Evolutionary conservation across 2,113 vertebrate genomes (phyloP).

Genomic region (Chrysemys picta): DNA sequence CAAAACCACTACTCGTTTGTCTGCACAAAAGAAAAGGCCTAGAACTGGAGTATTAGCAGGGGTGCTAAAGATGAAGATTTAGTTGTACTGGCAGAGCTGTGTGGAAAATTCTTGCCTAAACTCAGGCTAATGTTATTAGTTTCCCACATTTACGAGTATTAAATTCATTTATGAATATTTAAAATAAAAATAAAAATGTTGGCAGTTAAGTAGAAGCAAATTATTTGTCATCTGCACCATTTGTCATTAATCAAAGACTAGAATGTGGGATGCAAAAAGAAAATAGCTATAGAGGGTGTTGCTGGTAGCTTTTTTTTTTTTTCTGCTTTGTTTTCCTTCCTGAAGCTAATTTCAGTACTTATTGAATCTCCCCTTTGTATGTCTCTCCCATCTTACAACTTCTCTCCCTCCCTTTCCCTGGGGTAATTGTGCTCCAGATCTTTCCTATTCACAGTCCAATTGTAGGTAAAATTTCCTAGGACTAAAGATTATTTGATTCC

Average conservation of each 20-base stretch:
- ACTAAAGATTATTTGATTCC: background rate
- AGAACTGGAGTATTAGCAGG: background rate
- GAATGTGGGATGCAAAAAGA: background rate
- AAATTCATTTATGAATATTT: conserved; percentile 44
- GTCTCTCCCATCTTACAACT: background rate
- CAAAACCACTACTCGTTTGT: background rate
- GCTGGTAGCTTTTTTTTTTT: background rate
- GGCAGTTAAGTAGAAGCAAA: conserved; percentile 18
- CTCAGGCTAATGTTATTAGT: conserved; percentile 8
- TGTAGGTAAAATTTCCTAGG: background rate
- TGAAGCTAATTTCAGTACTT: background rate
- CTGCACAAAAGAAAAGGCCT: background rate
- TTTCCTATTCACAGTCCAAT: background rate
- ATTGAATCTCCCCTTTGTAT: background rate
- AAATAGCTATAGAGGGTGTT: background rate
- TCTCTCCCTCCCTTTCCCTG: background rate
- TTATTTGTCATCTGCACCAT: conserved; percentile 16
- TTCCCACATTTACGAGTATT: background rate
- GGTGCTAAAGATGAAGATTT: conserved; percentile 5
- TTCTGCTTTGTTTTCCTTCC: background rate
- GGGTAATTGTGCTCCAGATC: background rate
- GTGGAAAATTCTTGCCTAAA: conserved; percentile 17
- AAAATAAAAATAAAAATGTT: conserved; percentile 49
- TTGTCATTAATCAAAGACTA: conserved; percentile 45
- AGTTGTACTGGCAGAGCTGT: background rate